Percentiles rank a stretch among this genome's conserved stretches.
phyloP scores from a whole-genome alignment of 2,888 invertebrate species.

The Stenurella melanura region DNA sequence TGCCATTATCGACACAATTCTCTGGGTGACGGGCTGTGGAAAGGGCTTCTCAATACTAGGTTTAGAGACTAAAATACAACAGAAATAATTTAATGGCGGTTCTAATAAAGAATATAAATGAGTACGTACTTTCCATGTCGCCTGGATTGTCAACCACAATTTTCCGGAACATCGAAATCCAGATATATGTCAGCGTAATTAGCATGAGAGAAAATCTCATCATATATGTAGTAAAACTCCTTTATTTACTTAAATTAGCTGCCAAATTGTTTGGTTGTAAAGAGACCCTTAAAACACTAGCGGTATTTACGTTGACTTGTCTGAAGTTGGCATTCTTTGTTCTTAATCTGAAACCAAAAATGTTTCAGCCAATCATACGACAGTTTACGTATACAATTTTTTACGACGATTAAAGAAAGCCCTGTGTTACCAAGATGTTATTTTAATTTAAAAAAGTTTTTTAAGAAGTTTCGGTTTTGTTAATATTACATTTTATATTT shows the following conservation, averaged over 20 bases:
- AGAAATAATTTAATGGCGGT: neutral
- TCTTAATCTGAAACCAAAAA: no score
- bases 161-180: constrained; percentile 12
- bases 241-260: neutral
- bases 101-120: neutral
- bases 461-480: neutral
- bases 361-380: neutral
- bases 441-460: no score
- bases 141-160: neutral
- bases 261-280: no score
- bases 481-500: neutral
- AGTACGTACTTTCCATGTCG: neutral
- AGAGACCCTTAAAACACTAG: no score
- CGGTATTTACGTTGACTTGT: neutral
- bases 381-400: neutral
- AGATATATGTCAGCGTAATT: constrained; percentile 8
- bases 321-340: neutral
- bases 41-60: neutral
- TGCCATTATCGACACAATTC: neutral
- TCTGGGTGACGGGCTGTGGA: neutral
- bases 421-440: neutral
- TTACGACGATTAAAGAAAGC: neutral
- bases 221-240: neutral
- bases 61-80: neutral
- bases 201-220: constrained; percentile 5